phyloP scores from a whole-genome alignment of 2,888 invertebrate genomes.

The Rhagonycha lutea region DNA sequence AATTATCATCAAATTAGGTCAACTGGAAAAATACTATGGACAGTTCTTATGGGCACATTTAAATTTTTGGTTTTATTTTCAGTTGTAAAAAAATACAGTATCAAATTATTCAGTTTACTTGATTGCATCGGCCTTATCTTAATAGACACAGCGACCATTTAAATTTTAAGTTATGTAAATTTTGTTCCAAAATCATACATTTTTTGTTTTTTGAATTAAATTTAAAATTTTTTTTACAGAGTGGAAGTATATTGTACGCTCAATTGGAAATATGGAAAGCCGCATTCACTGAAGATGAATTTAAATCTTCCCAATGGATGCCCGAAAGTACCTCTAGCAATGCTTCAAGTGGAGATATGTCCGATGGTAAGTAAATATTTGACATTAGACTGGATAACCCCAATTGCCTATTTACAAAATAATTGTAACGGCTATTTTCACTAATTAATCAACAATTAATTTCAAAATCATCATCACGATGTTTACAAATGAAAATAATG shows the following conservation, averaged over 20 bases:
- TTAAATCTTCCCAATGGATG: conserved; percentile 56
- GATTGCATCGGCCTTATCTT: background rate
- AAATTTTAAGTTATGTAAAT: conserved; percentile 8
- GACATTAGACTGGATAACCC: background rate
- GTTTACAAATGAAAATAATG: conserved; percentile 18
- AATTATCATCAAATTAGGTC: background rate
- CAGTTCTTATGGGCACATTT: background rate
- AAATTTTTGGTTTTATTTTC: too few relatives aligned
- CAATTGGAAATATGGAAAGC: conserved; percentile 92
- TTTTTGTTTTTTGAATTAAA: background rate
- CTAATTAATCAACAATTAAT: background rate
- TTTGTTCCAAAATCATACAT: conserved; percentile 4
- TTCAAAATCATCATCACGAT: conserved; percentile 17
- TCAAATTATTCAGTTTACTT: too few relatives aligned
- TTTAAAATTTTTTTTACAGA: conserved; percentile 58
- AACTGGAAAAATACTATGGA: background rate
- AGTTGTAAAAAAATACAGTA: too few relatives aligned
- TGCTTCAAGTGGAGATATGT: conserved; percentile 67
- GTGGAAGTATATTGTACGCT: conserved; percentile 83
- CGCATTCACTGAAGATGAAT: conserved; percentile 64
- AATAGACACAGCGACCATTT: background rate
- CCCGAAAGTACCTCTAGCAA: conserved; percentile 50
- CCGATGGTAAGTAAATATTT: conserved; percentile 66
- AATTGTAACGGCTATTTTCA: background rate
- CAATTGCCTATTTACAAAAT: background rate